Evolutionary conservation across 1,140 invertebrate genomes (phyloP).

Genomic region (Triops longicaudatus): DNA sequence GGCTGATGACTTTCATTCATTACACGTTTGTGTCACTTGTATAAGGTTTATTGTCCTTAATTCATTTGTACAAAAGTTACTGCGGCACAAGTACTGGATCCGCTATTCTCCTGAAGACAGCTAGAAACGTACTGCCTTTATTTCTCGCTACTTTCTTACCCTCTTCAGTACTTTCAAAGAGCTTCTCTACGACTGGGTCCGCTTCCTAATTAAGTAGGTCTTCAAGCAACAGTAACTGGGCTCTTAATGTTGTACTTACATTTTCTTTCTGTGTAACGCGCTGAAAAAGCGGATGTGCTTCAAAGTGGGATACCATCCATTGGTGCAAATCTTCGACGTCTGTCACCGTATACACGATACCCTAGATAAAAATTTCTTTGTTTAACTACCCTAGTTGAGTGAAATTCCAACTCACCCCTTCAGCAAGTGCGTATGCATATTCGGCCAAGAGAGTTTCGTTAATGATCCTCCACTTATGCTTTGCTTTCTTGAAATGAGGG

Average conservation of each 20-base stretch:
- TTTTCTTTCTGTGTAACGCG: slow-evolving; percentile 61
- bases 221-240: neutral
- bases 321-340: slow-evolving; percentile 96
- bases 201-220: slow-evolving; percentile 45
- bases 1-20: neutral
- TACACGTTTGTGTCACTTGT: neutral
- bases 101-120: slow-evolving; percentile 69
- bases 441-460: slow-evolving; percentile 85
- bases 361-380: slow-evolving; percentile 47
- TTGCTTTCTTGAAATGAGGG: slow-evolving; percentile 98
- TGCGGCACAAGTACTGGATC: slow-evolving; percentile 39
- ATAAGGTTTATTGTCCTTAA: neutral
- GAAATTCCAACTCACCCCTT: slow-evolving; percentile 53
- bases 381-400: slow-evolving; percentile 18
- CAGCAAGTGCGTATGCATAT: slow-evolving; percentile 87
- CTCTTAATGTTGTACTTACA: slow-evolving; percentile 46
- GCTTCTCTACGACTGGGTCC: slow-evolving; percentile 77
- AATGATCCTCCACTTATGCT: slow-evolving; percentile 99
- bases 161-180: slow-evolving; percentile 92
- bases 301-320: slow-evolving; percentile 93
- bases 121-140: slow-evolving; percentile 85
- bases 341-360: slow-evolving; percentile 89
- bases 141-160: slow-evolving; percentile 96
- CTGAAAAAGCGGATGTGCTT: slow-evolving; percentile 83
- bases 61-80: neutral